Conservation (phyloP, 1,140 invertebrate genomes). For the Triops longicaudatus region DNA sequence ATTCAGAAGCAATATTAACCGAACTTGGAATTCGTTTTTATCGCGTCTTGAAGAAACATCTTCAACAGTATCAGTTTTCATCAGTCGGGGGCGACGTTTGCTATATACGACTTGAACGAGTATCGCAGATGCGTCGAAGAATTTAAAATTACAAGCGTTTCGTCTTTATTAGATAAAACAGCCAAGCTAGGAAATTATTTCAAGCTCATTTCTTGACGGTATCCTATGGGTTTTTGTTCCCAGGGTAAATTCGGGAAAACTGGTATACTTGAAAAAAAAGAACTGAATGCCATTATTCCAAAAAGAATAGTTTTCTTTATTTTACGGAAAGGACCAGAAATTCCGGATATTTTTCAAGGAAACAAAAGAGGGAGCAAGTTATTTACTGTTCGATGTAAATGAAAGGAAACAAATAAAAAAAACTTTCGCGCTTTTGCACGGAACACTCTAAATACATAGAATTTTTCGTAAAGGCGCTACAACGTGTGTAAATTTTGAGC, state of each 20-base stretch:
- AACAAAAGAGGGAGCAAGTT: constrained; percentile 19
- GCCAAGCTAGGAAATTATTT: constrained; percentile 63
- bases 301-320: constrained; percentile 21
- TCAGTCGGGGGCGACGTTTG: constrained; percentile 92
- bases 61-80: constrained; percentile 91
- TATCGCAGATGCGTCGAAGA: constrained; percentile 69
- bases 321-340: not conserved
- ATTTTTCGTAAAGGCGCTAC: too few relatives aligned
- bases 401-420: constrained; percentile 15
- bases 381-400: constrained; percentile 18
- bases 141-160: constrained; percentile 65
- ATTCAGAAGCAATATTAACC: too few relatives aligned
- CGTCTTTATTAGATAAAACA: constrained; percentile 82
- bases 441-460: too few relatives aligned
- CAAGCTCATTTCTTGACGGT: constrained; percentile 37
- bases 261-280: constrained; percentile 8
- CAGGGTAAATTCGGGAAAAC: not conserved
- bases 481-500: too few relatives aligned
- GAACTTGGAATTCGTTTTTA: too few relatives aligned
- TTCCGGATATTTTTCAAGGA: constrained; percentile 2
- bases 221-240: not conserved
- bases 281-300: constrained; percentile 17
- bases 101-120: constrained; percentile 96
- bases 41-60: too few relatives aligned
- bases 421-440: too few relatives aligned